Percentiles rank a stretch among this genome's conserved stretches.
Evolutionary conservation across 1,140 invertebrate genomes (phyloP).

Genomic region (Hypsibius dujardini): DNA sequence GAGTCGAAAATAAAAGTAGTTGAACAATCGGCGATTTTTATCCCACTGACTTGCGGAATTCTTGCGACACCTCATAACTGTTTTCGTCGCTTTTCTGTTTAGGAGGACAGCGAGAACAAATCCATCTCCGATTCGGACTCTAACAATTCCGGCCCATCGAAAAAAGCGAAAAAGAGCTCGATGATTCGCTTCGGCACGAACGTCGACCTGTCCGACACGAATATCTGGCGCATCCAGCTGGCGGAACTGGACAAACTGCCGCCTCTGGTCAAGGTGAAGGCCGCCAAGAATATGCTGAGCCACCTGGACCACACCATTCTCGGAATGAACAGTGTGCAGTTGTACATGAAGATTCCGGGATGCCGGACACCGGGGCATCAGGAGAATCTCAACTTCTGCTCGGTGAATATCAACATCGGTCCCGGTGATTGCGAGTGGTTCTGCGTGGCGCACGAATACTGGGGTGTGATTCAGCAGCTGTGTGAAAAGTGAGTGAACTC

Average conservation of each 20-base stretch:
- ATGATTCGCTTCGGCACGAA: constrained; percentile 87
- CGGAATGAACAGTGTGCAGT: constrained; percentile 97
- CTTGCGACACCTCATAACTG: background rate
- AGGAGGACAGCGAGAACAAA: constrained; percentile 14
- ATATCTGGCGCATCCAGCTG: constrained; percentile 80
- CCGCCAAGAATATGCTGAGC: constrained; percentile 89
- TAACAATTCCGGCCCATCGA: constrained; percentile 41
- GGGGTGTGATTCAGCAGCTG: constrained; percentile 76
- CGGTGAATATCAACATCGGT: constrained; percentile 99
- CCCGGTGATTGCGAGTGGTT: constrained; percentile 99
- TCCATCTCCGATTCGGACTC: constrained; percentile 28
- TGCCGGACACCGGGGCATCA: constrained; percentile 89
- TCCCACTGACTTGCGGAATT: no score
- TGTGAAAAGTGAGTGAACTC: constrained; percentile 55
- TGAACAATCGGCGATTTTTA: no score
- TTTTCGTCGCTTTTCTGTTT: constrained; percentile 16
- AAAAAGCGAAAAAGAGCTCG: constrained; percentile 38
- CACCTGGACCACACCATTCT: constrained; percentile 96
- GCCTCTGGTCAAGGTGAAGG: constrained; percentile 47
- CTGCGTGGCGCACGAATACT: constrained; percentile 89
- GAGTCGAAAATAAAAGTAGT: constrained; percentile 21
- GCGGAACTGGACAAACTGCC: constrained; percentile 90
- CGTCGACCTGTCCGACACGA: constrained; percentile 91
- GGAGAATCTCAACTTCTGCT: constrained; percentile 98
- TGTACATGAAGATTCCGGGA: constrained; percentile 97